Percentiles rank a stretch among this genome's conserved stretches.
Evolutionary conservation across 2,113 vertebrate genomes (phyloP).

Genomic region (Salminus brasiliensis): DNA sequence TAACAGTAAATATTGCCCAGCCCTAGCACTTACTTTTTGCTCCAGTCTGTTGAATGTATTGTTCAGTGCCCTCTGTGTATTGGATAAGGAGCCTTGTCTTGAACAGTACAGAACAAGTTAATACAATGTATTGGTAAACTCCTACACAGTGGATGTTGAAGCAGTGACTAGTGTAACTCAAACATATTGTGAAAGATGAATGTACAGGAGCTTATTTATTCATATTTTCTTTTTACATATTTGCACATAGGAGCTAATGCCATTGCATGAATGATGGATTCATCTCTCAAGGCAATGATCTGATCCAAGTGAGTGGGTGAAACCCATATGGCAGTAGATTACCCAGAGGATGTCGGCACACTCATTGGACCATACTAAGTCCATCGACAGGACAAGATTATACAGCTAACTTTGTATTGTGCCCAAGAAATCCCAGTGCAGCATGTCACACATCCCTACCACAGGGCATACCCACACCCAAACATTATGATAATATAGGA

Average conservation of each 20-base stretch:
- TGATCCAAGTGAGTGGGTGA: constrained; percentile 7
- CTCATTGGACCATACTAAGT: neutral
- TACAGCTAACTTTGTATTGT: constrained; percentile 5
- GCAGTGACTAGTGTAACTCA: no score
- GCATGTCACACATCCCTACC: constrained; percentile 6
- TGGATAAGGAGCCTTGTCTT: no score
- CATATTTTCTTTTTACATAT: neutral
- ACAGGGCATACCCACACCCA: neutral
- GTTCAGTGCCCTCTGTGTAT: no score
- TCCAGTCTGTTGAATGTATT: no score
- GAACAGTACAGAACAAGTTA: no score
- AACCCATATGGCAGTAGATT: constrained; percentile 7
- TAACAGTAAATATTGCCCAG: no score
- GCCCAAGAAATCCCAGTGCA: neutral
- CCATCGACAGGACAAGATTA: neutral
- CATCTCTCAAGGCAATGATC: constrained; percentile 1
- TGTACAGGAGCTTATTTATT: neutral
- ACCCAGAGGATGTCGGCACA: neutral
- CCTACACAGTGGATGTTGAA: no score
- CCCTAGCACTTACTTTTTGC: no score
- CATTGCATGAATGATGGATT: neutral
- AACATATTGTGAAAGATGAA: no score
- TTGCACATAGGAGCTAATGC: neutral
- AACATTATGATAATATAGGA: constrained; percentile 16
- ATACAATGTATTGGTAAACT: no score